Base-by-base conservation (phyloP, 2,888 invertebrate species). In the Seira ritae region DNA sequence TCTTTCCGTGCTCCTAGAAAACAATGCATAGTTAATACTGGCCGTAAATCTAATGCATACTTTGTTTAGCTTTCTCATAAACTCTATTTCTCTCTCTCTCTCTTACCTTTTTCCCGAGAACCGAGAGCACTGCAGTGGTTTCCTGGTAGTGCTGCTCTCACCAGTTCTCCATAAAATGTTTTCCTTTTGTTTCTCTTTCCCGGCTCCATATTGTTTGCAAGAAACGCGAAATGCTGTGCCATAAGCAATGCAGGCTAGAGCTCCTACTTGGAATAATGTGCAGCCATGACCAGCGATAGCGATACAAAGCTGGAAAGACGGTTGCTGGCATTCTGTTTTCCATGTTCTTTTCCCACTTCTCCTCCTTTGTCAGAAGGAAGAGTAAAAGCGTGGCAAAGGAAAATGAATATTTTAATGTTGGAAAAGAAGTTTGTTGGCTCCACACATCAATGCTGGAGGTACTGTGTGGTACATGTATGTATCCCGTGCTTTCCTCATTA, bases 361-460 rank as follows among this genome's bases (percentile, higher is more conserved):
- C 55, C 55, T 42, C 42, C 6, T 42, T 12, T 55, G 46, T 62
- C 60, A 22, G 42, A 60, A 65, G 68, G 75, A 76, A 65, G 75
- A 81, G 81, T 71, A 81, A 81, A 81, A 81, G 81, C 76, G 55
- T 71, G 75, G 76, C 66, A 55, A 31, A 70, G 68, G 23, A 71
- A 70, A 71, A 81, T 81, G 81, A 76, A 81, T 75, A 76, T 81
- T 81, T 76, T 80, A 80, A 70, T 74, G 55, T 69, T 80, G 69
- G 67, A 74, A 68, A 20, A 67, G 67, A 17, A 55, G 55, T 55
- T 55, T 55, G 55, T 55, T 55, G 17, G 55, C 17, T 55, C 31
- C 31, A 31, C 31, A 31, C 31, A 4, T 8, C 31, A 2, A 8
- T 31, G 2, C 31, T 31, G 31, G 31, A 65, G 22, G 55, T 62